Conservation (phyloP, 2,888 invertebrate species). For the Cantharis lateralis region DNA sequence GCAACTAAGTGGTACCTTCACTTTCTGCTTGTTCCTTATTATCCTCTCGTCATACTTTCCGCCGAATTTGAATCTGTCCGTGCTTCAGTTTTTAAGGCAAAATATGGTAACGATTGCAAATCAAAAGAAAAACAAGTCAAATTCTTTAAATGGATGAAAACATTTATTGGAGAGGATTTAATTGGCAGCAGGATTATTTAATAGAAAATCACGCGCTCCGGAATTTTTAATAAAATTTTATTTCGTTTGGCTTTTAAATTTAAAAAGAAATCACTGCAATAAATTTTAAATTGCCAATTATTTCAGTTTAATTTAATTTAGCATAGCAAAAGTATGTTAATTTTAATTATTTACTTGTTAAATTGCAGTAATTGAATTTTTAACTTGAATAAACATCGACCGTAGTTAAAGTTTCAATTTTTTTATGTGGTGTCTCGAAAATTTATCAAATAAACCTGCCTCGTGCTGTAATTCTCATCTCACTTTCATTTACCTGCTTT, state of each 20-base stretch:
- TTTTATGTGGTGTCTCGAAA: not conserved
- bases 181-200: not conserved
- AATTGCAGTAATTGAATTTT: not conserved
- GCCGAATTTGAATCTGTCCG: not conserved
- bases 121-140: not conserved
- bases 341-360: not conserved
- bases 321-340: not conserved
- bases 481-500: not conserved
- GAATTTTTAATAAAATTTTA: not conserved
- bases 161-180: not conserved
- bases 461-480: not conserved
- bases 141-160: not conserved
- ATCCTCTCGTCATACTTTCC: not conserved
- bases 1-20: not conserved
- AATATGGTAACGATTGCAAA: not conserved
- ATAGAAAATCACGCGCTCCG: not conserved
- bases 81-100: not conserved
- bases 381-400: not conserved
- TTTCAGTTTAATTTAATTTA: not conserved
- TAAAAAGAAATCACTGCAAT: not conserved
- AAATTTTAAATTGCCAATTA: not conserved
- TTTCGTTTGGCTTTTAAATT: not conserved
- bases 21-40: not conserved
- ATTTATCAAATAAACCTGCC: not conserved
- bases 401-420: not conserved